Conservation (phyloP, 2,888 invertebrate genomes). For the Idaea straminata region DNA sequence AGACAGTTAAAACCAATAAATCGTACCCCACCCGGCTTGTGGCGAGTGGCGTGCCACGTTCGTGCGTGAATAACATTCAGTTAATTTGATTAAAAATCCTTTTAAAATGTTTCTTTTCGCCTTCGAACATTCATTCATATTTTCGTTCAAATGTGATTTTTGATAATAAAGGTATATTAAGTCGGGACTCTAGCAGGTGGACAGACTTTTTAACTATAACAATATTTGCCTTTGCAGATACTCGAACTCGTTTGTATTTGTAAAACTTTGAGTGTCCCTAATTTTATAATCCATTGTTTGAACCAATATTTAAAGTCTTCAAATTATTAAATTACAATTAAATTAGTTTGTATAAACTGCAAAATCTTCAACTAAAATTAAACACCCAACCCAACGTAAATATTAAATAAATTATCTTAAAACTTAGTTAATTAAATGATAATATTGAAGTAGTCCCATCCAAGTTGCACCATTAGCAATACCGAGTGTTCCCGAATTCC, state of each 20-base stretch:
- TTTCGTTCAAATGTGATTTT: not conserved
- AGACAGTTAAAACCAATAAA: not conserved
- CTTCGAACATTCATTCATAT: not conserved
- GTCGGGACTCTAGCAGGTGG: not conserved
- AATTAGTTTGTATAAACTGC: not conserved
- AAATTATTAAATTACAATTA: too few species aligned
- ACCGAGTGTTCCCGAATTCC: constrained; percentile 7
- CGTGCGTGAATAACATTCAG: not conserved
- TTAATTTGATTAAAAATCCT: constrained; percentile 11
- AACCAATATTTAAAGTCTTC: too few species aligned
- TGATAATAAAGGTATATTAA: not conserved
- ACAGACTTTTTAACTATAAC: not conserved
- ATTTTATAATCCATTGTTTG: too few species aligned
- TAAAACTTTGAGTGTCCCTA: too few species aligned
- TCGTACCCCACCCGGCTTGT: not conserved
- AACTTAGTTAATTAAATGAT: constrained; percentile 29
- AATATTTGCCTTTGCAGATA: too few species aligned
- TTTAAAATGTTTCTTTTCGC: constrained; percentile 3
- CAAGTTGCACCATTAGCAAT: constrained; percentile 18
- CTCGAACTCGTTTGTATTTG: too few species aligned
- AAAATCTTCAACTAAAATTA: not conserved
- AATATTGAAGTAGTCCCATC: constrained; percentile 14
- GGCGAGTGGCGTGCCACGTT: not conserved
- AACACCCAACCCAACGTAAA: not conserved
- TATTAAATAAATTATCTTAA: constrained; percentile 14